phyloP scores from a whole-genome alignment of 1,140 invertebrate genomes.

The Ridgeia piscesae region DNA sequence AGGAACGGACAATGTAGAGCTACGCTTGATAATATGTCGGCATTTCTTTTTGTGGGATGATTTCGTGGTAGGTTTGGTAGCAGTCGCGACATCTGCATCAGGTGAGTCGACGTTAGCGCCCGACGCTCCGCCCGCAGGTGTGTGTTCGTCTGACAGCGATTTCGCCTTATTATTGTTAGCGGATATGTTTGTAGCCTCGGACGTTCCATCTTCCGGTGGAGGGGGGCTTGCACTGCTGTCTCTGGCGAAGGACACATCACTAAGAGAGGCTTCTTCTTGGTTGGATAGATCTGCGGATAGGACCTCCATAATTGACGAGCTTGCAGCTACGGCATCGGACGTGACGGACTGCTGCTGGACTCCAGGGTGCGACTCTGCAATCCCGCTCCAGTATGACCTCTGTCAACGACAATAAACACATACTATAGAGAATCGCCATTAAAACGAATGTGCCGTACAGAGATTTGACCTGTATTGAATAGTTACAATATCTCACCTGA shows the following conservation, averaged over 20 bases:
- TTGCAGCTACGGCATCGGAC: neutral
- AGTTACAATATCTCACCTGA: too few species aligned
- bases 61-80: neutral
- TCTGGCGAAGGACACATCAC: neutral
- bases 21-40: too few species aligned
- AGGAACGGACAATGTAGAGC: too few species aligned
- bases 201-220: neutral
- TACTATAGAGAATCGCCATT: slow-evolving; percentile 15
- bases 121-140: neutral
- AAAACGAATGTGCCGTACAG: neutral
- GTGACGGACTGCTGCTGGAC: neutral
- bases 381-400: neutral
- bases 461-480: neutral
- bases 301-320: neutral
- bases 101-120: neutral
- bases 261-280: neutral
- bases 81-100: neutral
- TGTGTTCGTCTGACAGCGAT: neutral
- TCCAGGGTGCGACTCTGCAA: neutral
- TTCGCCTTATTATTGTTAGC: neutral
- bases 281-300: neutral
- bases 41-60: neutral
- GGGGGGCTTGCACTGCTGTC: too few species aligned
- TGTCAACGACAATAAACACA: neutral
- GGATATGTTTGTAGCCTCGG: neutral